Base-by-base conservation (phyloP, 2,797 vertebrate species). In the Gymnoscopelus microlampas region DNA sequence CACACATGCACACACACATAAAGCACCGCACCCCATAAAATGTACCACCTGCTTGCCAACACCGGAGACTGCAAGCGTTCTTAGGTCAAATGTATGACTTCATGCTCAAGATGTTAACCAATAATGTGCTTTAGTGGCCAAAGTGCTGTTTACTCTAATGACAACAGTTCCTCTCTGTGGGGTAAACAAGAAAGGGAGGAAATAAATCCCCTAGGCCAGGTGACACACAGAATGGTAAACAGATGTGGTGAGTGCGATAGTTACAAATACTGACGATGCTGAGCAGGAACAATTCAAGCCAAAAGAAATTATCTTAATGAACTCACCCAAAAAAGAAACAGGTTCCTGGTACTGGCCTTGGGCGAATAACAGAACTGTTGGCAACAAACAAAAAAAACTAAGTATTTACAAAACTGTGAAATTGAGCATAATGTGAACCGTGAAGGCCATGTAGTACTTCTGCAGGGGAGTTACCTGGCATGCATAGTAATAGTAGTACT, bases 291-390 rank as follows among this genome's bases (percentile, higher is more conserved):
- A 60, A 59, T 70, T 49, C 49, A 66, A 50, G 54, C 66, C 73
- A 68, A 77, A 44, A 44, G 39, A 44, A 68, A 62, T 63, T 78
- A 65, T 73, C 35, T 67, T 60, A 73, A 82, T 70, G 35, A 83
- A 92, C 92, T 91, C 84, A 94, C 93, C 89, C 70, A 86, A 23
- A 70, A 74, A 91, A 29, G 64, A 47, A 71, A 67, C 77, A 0
- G 5, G 74, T 6, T 90, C 88, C 71, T 89, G 87, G 76, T 87
- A 90, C 69, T 78, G 86, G 24, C 32, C 58, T 86, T 93, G 91
- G 71, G 91, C 91, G 35, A 93, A 85, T 77, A 94, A 87, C 73
- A 94, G 68, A 72, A 85, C 86, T 92, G 84, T 78, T 29, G 77
- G 3, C 23, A 77, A 12, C 79, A 8, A 66, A 26, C 1, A 6